Evolutionary conservation across 2,113 vertebrate species (phyloP).

Genomic region (Balaeniceps rex): DNA sequence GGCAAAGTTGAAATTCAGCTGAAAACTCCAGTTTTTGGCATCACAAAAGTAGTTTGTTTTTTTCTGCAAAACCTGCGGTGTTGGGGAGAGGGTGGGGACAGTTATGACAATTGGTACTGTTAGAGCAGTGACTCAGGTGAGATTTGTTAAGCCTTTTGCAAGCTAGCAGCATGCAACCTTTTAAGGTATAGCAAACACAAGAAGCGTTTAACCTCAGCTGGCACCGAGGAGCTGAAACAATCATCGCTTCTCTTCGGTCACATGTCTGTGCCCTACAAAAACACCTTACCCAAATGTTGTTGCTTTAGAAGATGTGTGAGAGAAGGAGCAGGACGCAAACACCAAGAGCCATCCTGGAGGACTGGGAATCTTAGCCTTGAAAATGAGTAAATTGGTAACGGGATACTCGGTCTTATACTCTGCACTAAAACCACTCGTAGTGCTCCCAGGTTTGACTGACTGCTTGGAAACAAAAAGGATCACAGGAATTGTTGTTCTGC

Average conservation of each 20-base stretch:
- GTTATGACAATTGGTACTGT: not conserved
- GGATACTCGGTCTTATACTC: accelerated
- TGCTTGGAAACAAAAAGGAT: not conserved
- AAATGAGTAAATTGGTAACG: not conserved
- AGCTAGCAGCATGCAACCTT: not conserved
- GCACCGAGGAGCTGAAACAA: not conserved
- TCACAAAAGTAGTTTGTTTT: not conserved
- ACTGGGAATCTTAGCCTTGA: no score
- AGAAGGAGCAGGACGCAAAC: not conserved
- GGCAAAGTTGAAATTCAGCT: not conserved
- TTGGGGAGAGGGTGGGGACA: not conserved
- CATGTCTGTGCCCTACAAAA: not conserved
- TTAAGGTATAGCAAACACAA: not conserved
- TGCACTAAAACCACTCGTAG: not conserved
- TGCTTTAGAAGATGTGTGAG: not conserved
- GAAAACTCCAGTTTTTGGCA: not conserved
- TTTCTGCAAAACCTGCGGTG: not conserved
- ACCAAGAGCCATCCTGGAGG: not conserved
- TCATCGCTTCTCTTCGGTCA: not conserved
- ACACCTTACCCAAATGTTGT: accelerated
- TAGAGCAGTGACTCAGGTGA: not conserved
- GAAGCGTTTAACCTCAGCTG: not conserved
- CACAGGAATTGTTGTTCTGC: not conserved
- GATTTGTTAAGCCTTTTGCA: not conserved
- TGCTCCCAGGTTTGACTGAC: not conserved